phyloP scores from a whole-genome alignment of 2,888 invertebrate genomes.

The Gortyna flavago region DNA sequence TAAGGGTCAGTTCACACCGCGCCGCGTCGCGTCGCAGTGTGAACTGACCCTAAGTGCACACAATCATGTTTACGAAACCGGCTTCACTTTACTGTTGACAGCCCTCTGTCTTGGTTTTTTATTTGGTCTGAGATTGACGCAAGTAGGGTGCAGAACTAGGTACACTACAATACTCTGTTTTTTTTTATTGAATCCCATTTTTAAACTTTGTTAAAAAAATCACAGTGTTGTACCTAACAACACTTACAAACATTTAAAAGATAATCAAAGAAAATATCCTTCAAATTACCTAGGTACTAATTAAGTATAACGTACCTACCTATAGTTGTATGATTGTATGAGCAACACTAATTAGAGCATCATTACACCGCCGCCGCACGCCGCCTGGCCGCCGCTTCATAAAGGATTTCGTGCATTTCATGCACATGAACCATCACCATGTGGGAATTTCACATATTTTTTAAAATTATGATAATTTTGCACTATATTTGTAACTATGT shows the following conservation, averaged over 20 bases:
- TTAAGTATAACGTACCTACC: neutral
- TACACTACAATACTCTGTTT: neutral
- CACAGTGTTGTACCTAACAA: too few species aligned
- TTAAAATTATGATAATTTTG: neutral
- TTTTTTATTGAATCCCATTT: neutral
- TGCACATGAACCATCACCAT: neutral
- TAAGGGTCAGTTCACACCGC: too few species aligned
- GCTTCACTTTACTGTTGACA: too few species aligned
- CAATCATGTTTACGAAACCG: too few species aligned
- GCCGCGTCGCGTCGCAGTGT: too few species aligned
- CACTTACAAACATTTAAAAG: neutral
- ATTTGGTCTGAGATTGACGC: too few species aligned
- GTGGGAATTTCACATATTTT: neutral
- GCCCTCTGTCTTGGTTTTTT: too few species aligned
- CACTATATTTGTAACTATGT: neutral
- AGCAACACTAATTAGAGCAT: neutral
- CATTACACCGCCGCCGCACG: too few species aligned
- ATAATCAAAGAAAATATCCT: slow-evolving; percentile 4
- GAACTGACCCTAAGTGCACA: too few species aligned
- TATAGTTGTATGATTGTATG: too few species aligned
- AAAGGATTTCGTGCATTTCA: neutral
- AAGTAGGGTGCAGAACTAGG: too few species aligned
- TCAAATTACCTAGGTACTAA: neutral
- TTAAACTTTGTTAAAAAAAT: too few species aligned
- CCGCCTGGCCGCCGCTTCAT: neutral